Conservation (phyloP, 2,797 vertebrate genomes). For the Karalla daura region DNA sequence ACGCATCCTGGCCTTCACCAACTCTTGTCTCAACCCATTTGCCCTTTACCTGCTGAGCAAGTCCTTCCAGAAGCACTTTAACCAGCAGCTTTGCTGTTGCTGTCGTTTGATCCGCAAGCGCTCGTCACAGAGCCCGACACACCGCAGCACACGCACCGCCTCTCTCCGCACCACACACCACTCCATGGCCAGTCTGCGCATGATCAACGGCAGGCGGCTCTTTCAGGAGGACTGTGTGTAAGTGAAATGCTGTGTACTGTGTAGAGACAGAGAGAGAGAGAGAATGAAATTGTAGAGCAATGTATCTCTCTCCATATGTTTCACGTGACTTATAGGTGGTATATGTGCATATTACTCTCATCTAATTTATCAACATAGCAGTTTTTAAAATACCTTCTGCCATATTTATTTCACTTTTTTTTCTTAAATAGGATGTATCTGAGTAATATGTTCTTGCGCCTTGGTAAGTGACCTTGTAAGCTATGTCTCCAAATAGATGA, state of each 20-base stretch:
- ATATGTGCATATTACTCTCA: background rate
- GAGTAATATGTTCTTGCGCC: background rate
- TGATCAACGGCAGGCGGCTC: constrained; percentile 86
- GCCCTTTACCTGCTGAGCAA: constrained; percentile 96
- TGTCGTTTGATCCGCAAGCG: constrained; percentile 72
- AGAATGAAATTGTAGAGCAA: background rate
- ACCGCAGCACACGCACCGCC: constrained; percentile 87
- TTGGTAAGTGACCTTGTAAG: background rate
- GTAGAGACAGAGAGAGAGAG: background rate
- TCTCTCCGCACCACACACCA: constrained; percentile 92
- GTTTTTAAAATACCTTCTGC: background rate
- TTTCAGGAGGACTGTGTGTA: constrained; percentile 86
- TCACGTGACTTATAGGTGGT: background rate
- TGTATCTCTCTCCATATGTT: background rate
- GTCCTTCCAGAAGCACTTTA: constrained; percentile 95
- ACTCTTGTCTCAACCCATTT: constrained; percentile 96
- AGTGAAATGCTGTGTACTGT: background rate
- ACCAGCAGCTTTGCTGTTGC: constrained; percentile 92
- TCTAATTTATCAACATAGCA: background rate
- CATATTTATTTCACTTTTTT: background rate
- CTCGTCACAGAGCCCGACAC: constrained; percentile 61
- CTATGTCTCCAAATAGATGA: background rate
- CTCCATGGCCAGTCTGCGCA: constrained; percentile 88
- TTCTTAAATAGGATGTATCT: background rate
- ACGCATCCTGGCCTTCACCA: constrained; percentile 93